Base-by-base conservation (phyloP, 2,113 vertebrate genomes). In the Noturus placidus region DNA sequence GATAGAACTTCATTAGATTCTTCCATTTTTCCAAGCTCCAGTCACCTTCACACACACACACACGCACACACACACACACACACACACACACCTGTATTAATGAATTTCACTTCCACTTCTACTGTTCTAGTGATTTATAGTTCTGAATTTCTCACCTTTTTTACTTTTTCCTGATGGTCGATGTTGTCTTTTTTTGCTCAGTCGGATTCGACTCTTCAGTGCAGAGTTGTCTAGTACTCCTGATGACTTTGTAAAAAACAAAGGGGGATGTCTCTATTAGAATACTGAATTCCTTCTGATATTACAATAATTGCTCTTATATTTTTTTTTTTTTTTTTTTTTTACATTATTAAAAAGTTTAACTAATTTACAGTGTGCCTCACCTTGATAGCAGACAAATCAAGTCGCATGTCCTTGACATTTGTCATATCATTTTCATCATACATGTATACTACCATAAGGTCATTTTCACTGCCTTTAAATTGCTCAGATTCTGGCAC, bases 221-320 rank as follows among this genome's bases (percentile, higher is more conserved):
- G 88, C 80, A 35, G 89, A 91, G 65, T 86, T 91, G 46, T 92
- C 89, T 25, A 91, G 86, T 20, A 89, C 27, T 65, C 25, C 88
- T 20, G 25, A 25, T 30, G 87, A 46, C 92, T 91, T 61, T 20
- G 79, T 20, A 33, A 65, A 19, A 61, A 54, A 87, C 7, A 85
- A 74, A 72, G 25, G 46, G 20, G 17, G 11, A 61, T 67, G 17
- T 61, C 27, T 77, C 56, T 27, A 25, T 33, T 33, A 27, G 42
- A 30, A 54, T 63, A 42, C 69, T 83, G 50, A 25, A 77, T 50
- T 67, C 2, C 70, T 67, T 77, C n/a, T 72, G 27, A 56, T 70
- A 33, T 65, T 74, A 74, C 22, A 38, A 59, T 65, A 42, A 74
- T 74, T 38, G 54, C 1, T 56, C 25, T 56, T 52, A 67, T 67